These are phyloP conservation scores for Sparidentex hasta DNA, from an alignment of 2,797 vertebrate species.

Conservation along the genomic window DNA sequence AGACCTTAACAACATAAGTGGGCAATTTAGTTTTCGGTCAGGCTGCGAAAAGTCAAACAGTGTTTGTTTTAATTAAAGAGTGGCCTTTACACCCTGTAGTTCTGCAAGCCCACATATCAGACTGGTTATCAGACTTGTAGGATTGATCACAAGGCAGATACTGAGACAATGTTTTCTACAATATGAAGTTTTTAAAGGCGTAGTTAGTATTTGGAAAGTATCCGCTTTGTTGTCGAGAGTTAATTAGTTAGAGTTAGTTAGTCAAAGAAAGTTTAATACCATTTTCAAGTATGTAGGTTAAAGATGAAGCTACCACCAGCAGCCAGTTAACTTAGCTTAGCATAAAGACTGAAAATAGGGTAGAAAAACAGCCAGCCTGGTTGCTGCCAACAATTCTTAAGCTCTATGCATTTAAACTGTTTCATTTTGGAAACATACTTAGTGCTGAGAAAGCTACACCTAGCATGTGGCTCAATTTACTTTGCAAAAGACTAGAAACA, in stretches of 20 bases:
- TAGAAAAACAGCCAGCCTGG: too few species aligned
- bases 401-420: too few species aligned
- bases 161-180: background rate
- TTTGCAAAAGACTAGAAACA: too few species aligned
- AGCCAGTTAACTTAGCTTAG: constrained; percentile 14
- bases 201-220: background rate
- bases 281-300: too few species aligned
- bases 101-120: background rate
- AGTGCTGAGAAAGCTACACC: too few species aligned
- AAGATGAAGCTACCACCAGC: background rate
- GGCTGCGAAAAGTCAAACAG: constrained; percentile 27
- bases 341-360: background rate
- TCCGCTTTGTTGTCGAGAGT: background rate
- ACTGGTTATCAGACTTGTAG: constrained; percentile 4
- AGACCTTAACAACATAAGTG: constrained; percentile 72
- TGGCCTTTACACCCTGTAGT: background rate
- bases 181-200: background rate
- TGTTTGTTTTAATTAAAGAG: constrained; percentile 46
- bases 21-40: constrained; percentile 47
- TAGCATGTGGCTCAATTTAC: too few species aligned
- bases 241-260: too few species aligned
- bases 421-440: too few species aligned
- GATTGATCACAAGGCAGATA: background rate
- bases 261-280: background rate
- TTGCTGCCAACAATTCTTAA: too few species aligned